Evolutionary conservation across 2,113 vertebrate species (phyloP).

Genomic region (Eptatretus burgeri): DNA sequence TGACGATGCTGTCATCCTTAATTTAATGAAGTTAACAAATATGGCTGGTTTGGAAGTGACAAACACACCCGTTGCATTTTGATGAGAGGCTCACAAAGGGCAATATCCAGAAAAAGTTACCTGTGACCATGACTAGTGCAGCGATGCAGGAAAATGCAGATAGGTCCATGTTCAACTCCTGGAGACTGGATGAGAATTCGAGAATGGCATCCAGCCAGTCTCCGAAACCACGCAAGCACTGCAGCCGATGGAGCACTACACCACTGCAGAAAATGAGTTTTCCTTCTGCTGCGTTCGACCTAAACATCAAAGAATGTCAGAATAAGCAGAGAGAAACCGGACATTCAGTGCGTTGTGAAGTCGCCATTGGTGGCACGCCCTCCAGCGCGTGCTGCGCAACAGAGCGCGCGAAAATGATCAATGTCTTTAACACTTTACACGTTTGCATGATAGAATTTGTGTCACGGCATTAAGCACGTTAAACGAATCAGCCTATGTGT

Average conservation of each 20-base stretch:
- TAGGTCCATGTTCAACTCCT: slow-evolving; percentile 93
- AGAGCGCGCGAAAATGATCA: no score
- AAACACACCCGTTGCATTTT: neutral
- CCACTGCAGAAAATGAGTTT: slow-evolving; percentile 99
- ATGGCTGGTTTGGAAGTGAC: no score
- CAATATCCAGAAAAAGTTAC: slow-evolving; percentile 23
- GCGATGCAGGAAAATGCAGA: slow-evolving; percentile 96
- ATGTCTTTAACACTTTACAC: no score
- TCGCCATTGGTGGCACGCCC: no score
- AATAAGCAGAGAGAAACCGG: neutral
- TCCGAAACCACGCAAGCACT: slow-evolving; percentile 89
- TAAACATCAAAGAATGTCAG: slow-evolving; percentile 25
- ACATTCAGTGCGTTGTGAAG: no score
- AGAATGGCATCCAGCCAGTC: slow-evolving; percentile 97
- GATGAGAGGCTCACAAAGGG: neutral
- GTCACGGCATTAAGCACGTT: no score
- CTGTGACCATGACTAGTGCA: slow-evolving; percentile 95
- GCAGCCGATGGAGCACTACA: slow-evolving; percentile 78
- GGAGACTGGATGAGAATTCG: slow-evolving; percentile 90
- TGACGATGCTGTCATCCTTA: no score
- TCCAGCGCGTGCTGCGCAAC: no score
- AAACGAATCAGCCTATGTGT: no score
- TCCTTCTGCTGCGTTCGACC: slow-evolving; percentile 91
- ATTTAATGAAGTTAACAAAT: no score
- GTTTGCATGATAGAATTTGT: no score